phyloP scores from a whole-genome alignment of 2,113 vertebrate species.

The Lethenteron camtschaticum region DNA sequence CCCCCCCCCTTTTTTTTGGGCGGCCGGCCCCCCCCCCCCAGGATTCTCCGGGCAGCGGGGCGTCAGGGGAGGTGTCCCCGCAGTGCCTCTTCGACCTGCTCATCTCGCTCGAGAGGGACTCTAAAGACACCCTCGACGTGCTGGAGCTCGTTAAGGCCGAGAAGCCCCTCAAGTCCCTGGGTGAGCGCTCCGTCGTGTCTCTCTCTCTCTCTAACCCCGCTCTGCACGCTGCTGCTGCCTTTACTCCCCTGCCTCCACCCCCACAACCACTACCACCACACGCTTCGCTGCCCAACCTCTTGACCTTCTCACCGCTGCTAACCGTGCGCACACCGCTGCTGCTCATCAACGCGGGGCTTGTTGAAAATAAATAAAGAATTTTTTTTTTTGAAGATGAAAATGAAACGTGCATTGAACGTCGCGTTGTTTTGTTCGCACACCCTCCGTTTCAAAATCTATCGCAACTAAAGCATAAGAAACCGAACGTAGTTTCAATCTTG shows the following conservation, averaged over 20 bases:
- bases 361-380: no score
- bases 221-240: background rate
- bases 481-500: no score
- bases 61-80: conserved; percentile 70
- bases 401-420: no score
- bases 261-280: background rate
- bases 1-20: no score
- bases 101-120: conserved; percentile 75
- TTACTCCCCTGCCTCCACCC: background rate
- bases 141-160: conserved; percentile 85
- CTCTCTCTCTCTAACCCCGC: background rate
- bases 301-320: background rate
- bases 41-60: conserved; percentile 29
- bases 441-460: no score
- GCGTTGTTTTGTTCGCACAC: no score
- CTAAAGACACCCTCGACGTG: conserved; percentile 59
- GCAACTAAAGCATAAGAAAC: no score
- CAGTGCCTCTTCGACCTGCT: conserved; percentile 91
- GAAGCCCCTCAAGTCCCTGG: conserved; percentile 79
- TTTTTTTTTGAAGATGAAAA: no score
- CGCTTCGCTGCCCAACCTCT: background rate
- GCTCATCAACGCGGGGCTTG: no score
- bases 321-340: no score
- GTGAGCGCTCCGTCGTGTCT: conserved; percentile 21
- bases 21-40: background rate